Evolutionary conservation across 2,113 vertebrate genomes (phyloP).

Genomic region (Morone saxatilis): DNA sequence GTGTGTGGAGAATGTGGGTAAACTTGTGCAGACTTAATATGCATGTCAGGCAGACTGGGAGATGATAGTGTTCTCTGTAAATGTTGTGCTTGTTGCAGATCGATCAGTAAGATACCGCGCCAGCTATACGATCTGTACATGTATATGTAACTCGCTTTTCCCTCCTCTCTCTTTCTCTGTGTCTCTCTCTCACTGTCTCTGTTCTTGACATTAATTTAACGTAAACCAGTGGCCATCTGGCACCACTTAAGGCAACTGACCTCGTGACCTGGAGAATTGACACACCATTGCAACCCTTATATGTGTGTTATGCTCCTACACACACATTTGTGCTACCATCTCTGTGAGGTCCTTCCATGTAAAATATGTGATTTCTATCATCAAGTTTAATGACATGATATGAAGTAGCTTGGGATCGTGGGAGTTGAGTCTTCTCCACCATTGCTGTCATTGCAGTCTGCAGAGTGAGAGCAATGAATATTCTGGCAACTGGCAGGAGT

Average conservation of each 20-base stretch:
- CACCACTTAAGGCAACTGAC: constrained; percentile 49
- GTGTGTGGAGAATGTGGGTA: constrained; percentile 12
- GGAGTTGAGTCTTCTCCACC: too few species aligned
- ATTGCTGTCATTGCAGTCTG: too few species aligned
- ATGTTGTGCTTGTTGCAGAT: constrained; percentile 44
- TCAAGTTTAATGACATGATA: too few species aligned
- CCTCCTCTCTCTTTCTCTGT: constrained; percentile 1
- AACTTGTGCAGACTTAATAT: constrained; percentile 39
- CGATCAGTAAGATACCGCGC: constrained; percentile 11
- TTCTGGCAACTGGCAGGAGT: too few species aligned
- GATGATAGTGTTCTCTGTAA: constrained; percentile 50
- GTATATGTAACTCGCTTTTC: background rate
- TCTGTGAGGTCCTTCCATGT: background rate
- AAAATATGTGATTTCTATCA: too few species aligned
- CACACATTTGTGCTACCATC: constrained; percentile 1
- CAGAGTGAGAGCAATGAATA: too few species aligned
- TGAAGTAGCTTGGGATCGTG: too few species aligned
- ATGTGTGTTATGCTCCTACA: constrained; percentile 7
- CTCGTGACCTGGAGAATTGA: constrained; percentile 40
- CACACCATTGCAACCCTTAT: background rate
- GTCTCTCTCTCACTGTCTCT: constrained; percentile 6
- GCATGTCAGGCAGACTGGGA: constrained; percentile 39
- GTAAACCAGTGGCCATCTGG: constrained; percentile 71
- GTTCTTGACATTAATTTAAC: constrained; percentile 61
- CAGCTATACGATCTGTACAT: background rate